A percentile compares a stretch with the other conserved stretches of the same genome.
phyloP scores from a whole-genome alignment of 2,888 invertebrate genomes.

The Graphium colonna region DNA sequence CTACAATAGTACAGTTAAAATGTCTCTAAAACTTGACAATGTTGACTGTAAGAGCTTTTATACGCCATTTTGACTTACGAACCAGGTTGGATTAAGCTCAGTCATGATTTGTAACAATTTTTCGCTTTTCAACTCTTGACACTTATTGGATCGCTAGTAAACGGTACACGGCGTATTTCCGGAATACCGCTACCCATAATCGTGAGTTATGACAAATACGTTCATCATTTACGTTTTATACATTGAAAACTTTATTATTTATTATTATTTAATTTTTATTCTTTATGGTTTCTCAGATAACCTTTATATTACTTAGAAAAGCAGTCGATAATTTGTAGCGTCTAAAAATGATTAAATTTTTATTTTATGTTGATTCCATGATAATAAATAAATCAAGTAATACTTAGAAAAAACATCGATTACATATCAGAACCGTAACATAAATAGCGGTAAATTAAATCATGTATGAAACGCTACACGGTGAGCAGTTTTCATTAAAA shows the following conservation, averaged over 20 bases:
- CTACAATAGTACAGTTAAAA: background rate
- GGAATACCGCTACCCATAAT: background rate
- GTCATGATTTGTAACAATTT: background rate
- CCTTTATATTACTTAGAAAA: no score
- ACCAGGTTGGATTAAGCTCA: background rate
- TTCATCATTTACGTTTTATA: background rate
- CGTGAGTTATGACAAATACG: background rate
- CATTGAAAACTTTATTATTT: background rate
- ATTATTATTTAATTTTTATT: background rate
- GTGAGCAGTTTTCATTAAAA: conserved; percentile 6
- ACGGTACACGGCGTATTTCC: conserved; percentile 14
- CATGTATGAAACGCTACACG: background rate
- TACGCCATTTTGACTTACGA: background rate
- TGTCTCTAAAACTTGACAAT: background rate
- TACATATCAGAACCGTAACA: background rate
- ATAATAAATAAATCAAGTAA: no score
- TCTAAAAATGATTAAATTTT: no score
- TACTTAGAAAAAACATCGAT: no score
- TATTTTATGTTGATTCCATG: no score
- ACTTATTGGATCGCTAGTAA: conserved; percentile 38
- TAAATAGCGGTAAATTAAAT: background rate
- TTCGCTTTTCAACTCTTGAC: conserved; percentile 20
- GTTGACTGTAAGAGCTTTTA: no score
- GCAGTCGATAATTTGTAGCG: no score
- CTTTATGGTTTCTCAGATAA: no score